Percentiles rank a stretch among this genome's conserved stretches.
These are phyloP conservation scores for Erythrocercus mccallii DNA, from an alignment of 2,113 vertebrate species.

Conservation along the genomic window DNA sequence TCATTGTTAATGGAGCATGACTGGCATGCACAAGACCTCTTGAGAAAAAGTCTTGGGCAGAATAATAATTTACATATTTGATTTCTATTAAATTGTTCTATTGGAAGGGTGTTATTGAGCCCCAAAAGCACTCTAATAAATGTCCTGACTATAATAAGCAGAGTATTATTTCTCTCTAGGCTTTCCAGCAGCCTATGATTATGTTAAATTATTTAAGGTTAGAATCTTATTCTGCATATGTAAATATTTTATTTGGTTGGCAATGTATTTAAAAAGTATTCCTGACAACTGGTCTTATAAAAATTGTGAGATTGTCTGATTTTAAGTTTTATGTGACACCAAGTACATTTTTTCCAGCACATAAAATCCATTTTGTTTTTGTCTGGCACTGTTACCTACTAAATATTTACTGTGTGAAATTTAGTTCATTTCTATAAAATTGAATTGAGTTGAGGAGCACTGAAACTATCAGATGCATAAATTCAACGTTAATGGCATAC, in stretches of 20 bases:
- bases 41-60: background rate
- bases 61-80: background rate
- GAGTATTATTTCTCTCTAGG: background rate
- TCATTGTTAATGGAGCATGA: background rate
- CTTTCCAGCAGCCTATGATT: background rate
- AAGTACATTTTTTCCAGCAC: background rate
- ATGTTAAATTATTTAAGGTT: background rate
- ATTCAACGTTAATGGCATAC: background rate
- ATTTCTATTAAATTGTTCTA: background rate
- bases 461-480: background rate
- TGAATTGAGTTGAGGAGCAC: background rate
- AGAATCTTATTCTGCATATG: background rate
- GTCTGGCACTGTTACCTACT: background rate
- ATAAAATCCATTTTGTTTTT: background rate
- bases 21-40: background rate
- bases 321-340: background rate
- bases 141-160: background rate
- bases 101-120: background rate
- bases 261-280: background rate
- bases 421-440: background rate
- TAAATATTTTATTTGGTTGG: background rate
- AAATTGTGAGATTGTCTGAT: background rate
- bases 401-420: constrained; percentile 13
- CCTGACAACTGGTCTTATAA: background rate
- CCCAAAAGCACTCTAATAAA: background rate